These are phyloP conservation scores for Otolemur garnettii DNA, from an alignment of 2,113 vertebrate species.

Conservation along the genomic window DNA sequence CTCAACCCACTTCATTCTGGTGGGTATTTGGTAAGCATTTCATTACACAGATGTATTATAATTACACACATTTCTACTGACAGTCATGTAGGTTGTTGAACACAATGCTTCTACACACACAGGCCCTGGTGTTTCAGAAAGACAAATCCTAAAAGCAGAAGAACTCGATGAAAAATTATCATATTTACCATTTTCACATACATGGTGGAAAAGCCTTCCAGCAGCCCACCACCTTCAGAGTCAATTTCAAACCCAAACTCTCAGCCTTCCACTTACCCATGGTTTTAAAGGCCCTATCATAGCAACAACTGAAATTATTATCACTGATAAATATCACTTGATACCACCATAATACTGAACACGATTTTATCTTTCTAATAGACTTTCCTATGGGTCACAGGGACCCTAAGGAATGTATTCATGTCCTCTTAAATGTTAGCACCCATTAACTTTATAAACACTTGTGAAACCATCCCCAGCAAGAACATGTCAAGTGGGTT, in stretches of 20 bases:
- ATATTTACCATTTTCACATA: not conserved
- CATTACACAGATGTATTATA: not conserved
- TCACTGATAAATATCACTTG: not conserved
- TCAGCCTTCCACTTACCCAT: not conserved
- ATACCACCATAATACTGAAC: not conserved
- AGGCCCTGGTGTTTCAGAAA: not conserved
- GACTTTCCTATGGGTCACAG: not conserved
- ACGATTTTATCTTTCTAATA: not conserved
- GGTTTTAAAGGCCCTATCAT: not conserved
- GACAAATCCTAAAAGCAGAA: not conserved
- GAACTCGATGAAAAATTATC: not conserved
- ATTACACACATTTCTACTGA: not conserved
- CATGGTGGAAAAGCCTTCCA: not conserved
- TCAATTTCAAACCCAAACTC: not conserved
- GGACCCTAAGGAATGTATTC: not conserved
- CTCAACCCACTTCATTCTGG: not conserved
- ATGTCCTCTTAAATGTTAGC: not conserved
- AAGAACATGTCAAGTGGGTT: not conserved
- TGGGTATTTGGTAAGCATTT: not conserved
- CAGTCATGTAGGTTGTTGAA: not conserved
- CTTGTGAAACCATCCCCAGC: slow-evolving; percentile 1
- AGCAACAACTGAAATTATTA: not conserved
- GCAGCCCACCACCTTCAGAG: not conserved
- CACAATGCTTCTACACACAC: not conserved
- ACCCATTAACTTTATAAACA: not conserved